phyloP scores from a whole-genome alignment of 2,113 vertebrate genomes.

The Jacana jacana region DNA sequence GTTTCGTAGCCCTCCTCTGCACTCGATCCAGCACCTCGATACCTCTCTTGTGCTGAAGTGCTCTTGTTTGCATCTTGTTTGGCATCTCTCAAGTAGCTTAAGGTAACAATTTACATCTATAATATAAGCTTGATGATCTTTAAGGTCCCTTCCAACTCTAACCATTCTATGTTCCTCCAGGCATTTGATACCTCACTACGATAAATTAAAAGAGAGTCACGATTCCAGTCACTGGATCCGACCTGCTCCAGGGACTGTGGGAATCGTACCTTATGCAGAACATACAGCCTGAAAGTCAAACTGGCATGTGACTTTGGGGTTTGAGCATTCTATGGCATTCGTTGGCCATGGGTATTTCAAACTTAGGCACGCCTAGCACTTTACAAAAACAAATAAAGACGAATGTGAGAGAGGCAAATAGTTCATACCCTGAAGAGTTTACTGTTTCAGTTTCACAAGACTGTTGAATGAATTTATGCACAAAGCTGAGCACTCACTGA shows the following conservation, averaged over 20 bases:
- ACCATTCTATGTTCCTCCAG: neutral
- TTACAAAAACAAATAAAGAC: neutral
- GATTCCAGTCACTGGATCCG: neutral
- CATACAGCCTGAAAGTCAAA: neutral
- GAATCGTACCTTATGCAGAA: neutral
- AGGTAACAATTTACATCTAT: neutral
- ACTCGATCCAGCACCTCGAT: no score
- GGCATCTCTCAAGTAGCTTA: neutral
- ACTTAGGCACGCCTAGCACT: neutral
- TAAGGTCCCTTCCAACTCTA: no score
- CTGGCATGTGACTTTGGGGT: neutral
- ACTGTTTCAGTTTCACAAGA: neutral
- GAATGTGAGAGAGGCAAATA: slow-evolving; percentile 38
- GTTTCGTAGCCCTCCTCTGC: no score
- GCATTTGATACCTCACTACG: neutral
- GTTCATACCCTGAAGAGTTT: neutral
- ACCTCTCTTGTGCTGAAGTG: no score
- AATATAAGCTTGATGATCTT: no score
- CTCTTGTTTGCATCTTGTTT: no score
- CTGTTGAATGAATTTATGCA: neutral
- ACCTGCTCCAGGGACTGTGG: neutral
- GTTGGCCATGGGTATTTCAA: neutral
- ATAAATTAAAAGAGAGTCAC: neutral
- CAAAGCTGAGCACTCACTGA: neutral
- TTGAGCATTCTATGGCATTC: neutral